Conservation (phyloP, 2,888 invertebrate genomes). For the Willowsia nigromaculata region DNA sequence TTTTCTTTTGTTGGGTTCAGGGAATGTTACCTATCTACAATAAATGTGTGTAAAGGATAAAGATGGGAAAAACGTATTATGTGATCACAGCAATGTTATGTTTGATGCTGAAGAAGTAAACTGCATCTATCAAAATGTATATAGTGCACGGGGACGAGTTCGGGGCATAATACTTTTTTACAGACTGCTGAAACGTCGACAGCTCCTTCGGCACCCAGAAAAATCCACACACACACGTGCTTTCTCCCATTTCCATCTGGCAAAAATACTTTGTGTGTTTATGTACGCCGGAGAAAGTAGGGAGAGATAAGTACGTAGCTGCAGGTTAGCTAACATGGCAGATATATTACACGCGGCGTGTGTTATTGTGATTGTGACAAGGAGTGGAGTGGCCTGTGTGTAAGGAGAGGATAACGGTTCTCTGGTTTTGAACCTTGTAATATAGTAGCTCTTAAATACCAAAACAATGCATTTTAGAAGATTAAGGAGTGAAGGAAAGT, state of each 20-base stretch:
- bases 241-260: conserved; percentile 58
- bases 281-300: neutral
- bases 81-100: neutral
- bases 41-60: neutral
- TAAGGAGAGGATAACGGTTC: neutral
- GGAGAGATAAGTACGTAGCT: neutral
- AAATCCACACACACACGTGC: conserved; percentile 53
- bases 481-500: neutral
- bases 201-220: conserved; percentile 45
- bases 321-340: neutral
- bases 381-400: neutral
- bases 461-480: neutral
- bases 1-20: conserved; percentile 18
- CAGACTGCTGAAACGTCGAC: conserved; percentile 69
- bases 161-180: conserved; percentile 62
- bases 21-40: conserved; percentile 7
- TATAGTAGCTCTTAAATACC: neutral
- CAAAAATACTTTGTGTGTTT: no score
- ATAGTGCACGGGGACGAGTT: conserved; percentile 57
- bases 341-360: neutral
- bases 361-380: neutral
- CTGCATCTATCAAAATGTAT: conserved; percentile 68
- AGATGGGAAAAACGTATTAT: neutral
- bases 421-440: neutral
- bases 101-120: conserved; percentile 6